These are phyloP conservation scores for Acleris emargana DNA, from an alignment of 2,888 invertebrate species.

Conservation along the genomic window DNA sequence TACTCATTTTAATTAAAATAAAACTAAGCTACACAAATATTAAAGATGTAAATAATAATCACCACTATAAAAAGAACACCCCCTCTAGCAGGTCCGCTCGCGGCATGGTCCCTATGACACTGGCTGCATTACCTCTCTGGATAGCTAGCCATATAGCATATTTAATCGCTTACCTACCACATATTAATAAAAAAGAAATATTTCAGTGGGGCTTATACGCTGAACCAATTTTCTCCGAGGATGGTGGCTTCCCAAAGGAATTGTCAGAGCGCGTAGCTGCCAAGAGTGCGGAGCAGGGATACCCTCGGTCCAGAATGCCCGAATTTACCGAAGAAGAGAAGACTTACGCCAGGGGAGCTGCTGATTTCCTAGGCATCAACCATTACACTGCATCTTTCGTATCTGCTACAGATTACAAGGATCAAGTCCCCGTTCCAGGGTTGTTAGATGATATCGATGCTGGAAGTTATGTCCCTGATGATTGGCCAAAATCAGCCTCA, in stretches of 20 bases:
- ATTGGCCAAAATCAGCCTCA: constrained; percentile 10
- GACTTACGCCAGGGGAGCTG: constrained; percentile 54
- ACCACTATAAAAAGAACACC: too few relatives aligned
- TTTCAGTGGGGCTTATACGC: constrained; percentile 71
- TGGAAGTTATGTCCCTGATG: constrained; percentile 31
- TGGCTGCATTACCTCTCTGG: too few relatives aligned
- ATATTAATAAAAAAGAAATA: background rate
- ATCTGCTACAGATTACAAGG: constrained; percentile 49
- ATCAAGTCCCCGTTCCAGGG: constrained; percentile 48
- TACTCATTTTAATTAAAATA: too few relatives aligned
- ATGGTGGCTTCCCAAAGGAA: constrained; percentile 80
- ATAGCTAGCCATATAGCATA: too few relatives aligned
- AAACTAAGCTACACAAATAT: too few relatives aligned
- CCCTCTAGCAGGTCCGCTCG: too few relatives aligned
- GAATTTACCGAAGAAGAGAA: constrained; percentile 69
- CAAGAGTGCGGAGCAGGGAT: constrained; percentile 71
- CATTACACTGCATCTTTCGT: constrained; percentile 82
- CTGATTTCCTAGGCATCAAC: constrained; percentile 84
- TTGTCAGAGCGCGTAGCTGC: constrained; percentile 69
- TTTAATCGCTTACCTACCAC: too few relatives aligned
- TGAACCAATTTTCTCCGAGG: constrained; percentile 73
- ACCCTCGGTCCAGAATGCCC: constrained; percentile 68
- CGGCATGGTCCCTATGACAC: too few relatives aligned
- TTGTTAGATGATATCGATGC: constrained; percentile 52
- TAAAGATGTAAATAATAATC: too few relatives aligned